Evolutionary conservation across 2,888 invertebrate genomes (phyloP).

Genomic region (Zhuqinia jingwanae): DNA sequence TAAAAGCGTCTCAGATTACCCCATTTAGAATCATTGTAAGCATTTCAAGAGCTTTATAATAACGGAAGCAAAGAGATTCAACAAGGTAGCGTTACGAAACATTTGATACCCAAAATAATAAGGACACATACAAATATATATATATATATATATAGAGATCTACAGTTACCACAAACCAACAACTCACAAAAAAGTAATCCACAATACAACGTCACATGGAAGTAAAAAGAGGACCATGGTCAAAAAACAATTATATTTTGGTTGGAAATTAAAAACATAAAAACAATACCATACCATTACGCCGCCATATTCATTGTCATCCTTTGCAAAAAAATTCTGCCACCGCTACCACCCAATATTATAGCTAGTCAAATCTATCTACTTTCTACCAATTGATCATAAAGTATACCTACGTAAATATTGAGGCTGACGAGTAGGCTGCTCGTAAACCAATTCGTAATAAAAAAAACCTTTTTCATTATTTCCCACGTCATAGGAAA

Average conservation of each 20-base stretch:
- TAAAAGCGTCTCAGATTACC: background rate
- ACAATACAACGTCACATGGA: slow-evolving; percentile 41
- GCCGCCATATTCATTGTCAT: background rate
- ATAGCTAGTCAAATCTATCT: no score
- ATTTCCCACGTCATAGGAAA: no score
- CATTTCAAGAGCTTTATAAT: background rate
- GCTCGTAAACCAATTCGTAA: no score
- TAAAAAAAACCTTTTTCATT: background rate
- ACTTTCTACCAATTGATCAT: slow-evolving; percentile 12
- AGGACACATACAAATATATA: slow-evolving; percentile 2
- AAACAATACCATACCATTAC: background rate
- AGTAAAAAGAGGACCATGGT: background rate
- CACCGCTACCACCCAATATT: no score
- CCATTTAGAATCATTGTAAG: background rate
- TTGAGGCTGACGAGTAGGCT: no score
- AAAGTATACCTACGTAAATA: no score
- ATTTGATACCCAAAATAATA: background rate
- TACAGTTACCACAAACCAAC: slow-evolving; percentile 63
- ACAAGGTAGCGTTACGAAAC: slow-evolving; percentile 20
- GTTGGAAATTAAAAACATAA: background rate
- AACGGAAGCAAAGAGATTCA: slow-evolving; percentile 12
- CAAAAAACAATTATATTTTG: background rate
- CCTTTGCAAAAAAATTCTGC: background rate
- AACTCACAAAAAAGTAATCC: slow-evolving; percentile 46
- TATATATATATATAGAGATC: background rate